Conservation (phyloP, 2,797 vertebrate genomes). For the Onychomys torridus region DNA sequence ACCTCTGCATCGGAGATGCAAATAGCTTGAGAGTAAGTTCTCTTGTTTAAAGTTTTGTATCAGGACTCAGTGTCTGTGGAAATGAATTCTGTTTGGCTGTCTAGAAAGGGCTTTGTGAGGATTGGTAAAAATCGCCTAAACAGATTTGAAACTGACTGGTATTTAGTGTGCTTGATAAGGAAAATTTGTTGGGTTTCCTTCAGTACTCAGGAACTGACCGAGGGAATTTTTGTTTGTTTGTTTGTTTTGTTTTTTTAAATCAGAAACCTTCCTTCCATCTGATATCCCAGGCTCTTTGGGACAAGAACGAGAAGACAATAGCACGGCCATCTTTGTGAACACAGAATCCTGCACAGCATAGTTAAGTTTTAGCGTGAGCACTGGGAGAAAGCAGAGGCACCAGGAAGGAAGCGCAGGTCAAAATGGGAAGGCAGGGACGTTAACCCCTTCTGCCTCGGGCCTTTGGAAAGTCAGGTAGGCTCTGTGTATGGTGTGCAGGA, state of each 20-base stretch:
- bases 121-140: neutral
- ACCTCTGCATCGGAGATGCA: neutral
- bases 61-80: neutral
- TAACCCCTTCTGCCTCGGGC: neutral
- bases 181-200: constrained; percentile 60
- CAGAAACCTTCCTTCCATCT: constrained; percentile 16
- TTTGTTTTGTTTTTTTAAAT: neutral
- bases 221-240: neutral
- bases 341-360: neutral
- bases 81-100: neutral
- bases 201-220: neutral
- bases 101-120: neutral
- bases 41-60: neutral
- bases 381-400: neutral
- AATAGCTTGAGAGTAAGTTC: constrained; percentile 18
- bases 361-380: neutral
- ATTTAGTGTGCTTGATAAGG: constrained; percentile 21
- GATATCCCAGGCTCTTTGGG: neutral
- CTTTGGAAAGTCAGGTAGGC: constrained; percentile 5
- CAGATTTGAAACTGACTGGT: constrained; percentile 39
- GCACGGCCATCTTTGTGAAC: neutral
- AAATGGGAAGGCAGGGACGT: neutral
- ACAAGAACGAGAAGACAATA: neutral
- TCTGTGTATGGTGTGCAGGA: neutral
- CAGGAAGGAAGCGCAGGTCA: neutral